Evolutionary conservation across 2,888 invertebrate species (phyloP), one percentile per base, ranked within the genome.

Genomic region (Andrena chrysosceles): DNA sequence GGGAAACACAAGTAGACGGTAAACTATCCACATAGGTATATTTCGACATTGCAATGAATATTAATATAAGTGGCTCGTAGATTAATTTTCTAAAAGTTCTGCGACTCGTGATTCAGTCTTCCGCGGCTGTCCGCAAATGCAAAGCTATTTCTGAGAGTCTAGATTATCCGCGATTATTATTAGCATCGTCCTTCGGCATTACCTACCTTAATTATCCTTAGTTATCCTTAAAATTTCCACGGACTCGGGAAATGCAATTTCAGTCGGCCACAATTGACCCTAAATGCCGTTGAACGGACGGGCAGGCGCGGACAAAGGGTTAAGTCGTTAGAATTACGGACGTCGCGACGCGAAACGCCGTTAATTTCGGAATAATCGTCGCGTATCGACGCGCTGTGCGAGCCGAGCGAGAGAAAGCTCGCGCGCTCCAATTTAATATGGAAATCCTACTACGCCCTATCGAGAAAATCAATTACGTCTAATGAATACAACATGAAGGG

Each of bases 401-500:
- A 66, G 49, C 10, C 49, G 33, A 54, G 70, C 20, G 68, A 73
- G 76, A 74, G 74, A 74, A 52, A 73, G 78, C 69, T 67, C 31
- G 77, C 70, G 77, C 69, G 83, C 87, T 91, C 86, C 89, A 92
- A 91, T 92, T 90, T 91, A 88, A 78, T 90, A 92, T 91, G 91
- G 91, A 91, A 91, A 92, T 91, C 86, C 88, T 79, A 74, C 75
- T 77, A 81, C 84, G 81, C 85, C 85, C 89, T 85, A 88, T 90
- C 86, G 87, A 85, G 88, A 85, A 93, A 93, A 93, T 92, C 91
- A 93, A 92, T 93, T 92, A 91, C 86, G 88, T 86, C 85, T 90
- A 90, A 93, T 92, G 91, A 93, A 93, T 92, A 90, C 90, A 89
- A 90, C 90, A 92, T 89, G 90, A 90, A 89, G 89, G 87, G 87